phyloP scores from a whole-genome alignment of 2,888 invertebrate genomes.

The Scaptomyza flava region DNA sequence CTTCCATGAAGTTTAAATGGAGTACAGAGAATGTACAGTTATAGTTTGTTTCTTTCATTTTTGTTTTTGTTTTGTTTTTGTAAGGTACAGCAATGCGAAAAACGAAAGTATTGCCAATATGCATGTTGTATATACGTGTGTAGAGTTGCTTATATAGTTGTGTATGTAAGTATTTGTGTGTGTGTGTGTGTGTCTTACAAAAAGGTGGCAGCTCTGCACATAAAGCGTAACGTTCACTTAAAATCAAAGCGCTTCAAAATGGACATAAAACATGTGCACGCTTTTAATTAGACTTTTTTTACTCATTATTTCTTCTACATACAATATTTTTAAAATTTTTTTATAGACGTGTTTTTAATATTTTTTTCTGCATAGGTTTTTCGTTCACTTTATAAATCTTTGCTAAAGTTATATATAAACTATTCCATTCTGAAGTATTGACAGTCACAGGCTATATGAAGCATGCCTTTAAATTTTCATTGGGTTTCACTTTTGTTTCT shows the following conservation, averaged over 20 bases:
- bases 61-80: constrained; percentile 38
- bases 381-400: constrained; percentile 59
- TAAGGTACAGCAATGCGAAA: constrained; percentile 79
- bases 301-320: constrained; percentile 42
- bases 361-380: constrained; percentile 38
- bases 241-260: constrained; percentile 69
- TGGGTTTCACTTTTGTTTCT: constrained; percentile 35
- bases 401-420: constrained; percentile 78
- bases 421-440: constrained; percentile 81
- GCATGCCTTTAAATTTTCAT: constrained; percentile 59
- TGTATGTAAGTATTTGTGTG: constrained; percentile 13
- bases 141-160: constrained; percentile 7
- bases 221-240: constrained; percentile 74
- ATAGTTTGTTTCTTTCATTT: constrained; percentile 44
- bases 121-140: constrained; percentile 37
- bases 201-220: constrained; percentile 72
- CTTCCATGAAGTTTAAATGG: constrained; percentile 72
- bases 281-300: constrained; percentile 23
- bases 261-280: constrained; percentile 65
- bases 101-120: constrained; percentile 70
- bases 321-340: constrained; percentile 27
- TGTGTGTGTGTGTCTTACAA: constrained; percentile 54
- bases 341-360: constrained; percentile 37
- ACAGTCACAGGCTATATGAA: constrained; percentile 83
- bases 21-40: constrained; percentile 73